Conservation (phyloP, 2,113 vertebrate species). For the Nothoprocta pentlandii region DNA sequence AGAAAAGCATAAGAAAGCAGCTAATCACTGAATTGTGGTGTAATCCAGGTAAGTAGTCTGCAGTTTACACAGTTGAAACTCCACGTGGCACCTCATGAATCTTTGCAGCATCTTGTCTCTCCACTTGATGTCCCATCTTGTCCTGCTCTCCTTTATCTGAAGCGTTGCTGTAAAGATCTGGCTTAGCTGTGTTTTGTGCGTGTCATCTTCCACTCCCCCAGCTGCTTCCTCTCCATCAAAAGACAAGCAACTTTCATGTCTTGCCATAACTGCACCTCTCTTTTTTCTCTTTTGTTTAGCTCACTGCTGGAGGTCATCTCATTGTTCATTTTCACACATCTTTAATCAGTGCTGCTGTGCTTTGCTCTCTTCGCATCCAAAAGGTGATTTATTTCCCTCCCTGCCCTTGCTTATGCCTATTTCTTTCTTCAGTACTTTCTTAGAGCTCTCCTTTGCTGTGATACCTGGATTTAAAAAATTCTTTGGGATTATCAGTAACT, state of each 20-base stretch:
- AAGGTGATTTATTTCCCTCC: neutral
- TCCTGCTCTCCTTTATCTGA: neutral
- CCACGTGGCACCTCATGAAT: rapidly evolving
- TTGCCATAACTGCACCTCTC: neutral
- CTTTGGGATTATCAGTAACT: neutral
- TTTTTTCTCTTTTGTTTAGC: neutral
- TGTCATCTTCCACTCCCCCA: rapidly evolving
- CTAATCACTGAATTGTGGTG: neutral
- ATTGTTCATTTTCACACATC: rapidly evolving
- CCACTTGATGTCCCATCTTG: neutral
- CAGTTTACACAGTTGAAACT: neutral
- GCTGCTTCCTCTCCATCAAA: neutral
- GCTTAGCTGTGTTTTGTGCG: neutral
- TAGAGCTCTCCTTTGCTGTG: neutral
- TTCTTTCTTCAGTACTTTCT: neutral
- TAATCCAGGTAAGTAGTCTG: neutral
- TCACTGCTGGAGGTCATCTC: neutral
- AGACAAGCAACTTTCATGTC: neutral
- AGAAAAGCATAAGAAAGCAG: neutral
- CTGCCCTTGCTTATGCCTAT: neutral
- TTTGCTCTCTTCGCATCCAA: neutral
- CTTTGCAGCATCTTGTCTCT: neutral
- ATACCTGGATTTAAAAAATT: neutral
- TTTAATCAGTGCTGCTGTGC: neutral
- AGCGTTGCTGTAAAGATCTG: neutral